phyloP scores from a whole-genome alignment of 2,888 invertebrate species.

The Tanaodytes sp. region DNA sequence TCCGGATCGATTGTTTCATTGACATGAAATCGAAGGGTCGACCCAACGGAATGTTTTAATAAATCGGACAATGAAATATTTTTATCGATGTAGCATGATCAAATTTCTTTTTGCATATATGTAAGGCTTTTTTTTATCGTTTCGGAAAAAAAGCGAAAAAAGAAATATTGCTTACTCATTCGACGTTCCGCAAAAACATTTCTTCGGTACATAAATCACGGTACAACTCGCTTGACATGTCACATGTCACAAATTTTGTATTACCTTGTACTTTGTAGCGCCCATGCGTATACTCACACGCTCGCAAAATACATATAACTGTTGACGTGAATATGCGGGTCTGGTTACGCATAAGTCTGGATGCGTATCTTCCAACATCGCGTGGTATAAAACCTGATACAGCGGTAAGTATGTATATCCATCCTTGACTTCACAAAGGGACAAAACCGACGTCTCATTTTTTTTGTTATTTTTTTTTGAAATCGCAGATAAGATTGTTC shows the following conservation, averaged over 20 bases:
- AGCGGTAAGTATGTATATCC: conserved; percentile 63
- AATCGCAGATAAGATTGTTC: conserved; percentile 67
- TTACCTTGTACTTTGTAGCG: conserved; percentile 44
- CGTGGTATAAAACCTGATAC: conserved; percentile 67
- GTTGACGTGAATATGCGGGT: conserved; percentile 63
- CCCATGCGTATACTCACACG: conserved; percentile 15
- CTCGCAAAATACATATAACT: conserved; percentile 22
- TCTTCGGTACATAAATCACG: conserved; percentile 32
- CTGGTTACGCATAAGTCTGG: conserved; percentile 66
- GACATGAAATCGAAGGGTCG: conserved; percentile 13
- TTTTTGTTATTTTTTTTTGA: conserved; percentile 62
- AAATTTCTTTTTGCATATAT: too few species aligned
- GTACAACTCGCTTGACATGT: conserved; percentile 42
- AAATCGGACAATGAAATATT: too few species aligned
- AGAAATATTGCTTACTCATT: conserved; percentile 31
- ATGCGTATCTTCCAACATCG: conserved; percentile 64
- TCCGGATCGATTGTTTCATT: too few species aligned
- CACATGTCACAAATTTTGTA: conserved; percentile 53
- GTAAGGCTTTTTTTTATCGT: too few species aligned
- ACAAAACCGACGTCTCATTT: conserved; percentile 67
- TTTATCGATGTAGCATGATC: too few species aligned
- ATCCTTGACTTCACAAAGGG: conserved; percentile 64
- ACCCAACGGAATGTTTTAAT: too few species aligned
- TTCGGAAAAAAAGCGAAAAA: conserved; percentile 26
- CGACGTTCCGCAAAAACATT: conserved; percentile 26